Percentiles rank a stretch among this genome's conserved stretches.
phyloP scores from a whole-genome alignment of 2,888 invertebrate genomes.

The Axea sp. region DNA sequence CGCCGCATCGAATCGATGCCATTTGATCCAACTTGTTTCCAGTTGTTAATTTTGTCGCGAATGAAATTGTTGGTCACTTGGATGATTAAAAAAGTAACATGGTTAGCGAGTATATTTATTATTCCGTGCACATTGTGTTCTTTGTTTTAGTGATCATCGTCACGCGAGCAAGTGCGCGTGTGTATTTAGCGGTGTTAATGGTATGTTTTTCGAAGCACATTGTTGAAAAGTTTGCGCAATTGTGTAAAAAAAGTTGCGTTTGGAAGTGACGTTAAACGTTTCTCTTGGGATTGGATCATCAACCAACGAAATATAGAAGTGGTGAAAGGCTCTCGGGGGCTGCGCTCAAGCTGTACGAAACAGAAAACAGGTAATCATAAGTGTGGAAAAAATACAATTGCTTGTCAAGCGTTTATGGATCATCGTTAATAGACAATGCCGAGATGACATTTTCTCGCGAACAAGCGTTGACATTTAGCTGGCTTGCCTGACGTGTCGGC shows the following conservation, averaged over 20 bases:
- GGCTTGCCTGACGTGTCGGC: no score
- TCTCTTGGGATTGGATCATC: constrained; percentile 32
- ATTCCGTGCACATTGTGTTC: constrained; percentile 5
- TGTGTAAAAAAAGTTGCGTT: constrained; percentile 24
- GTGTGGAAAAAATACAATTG: constrained; percentile 6
- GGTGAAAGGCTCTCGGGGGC: constrained; percentile 61
- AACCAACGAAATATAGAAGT: constrained; percentile 40
- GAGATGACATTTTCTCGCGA: neutral
- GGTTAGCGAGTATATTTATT: no score
- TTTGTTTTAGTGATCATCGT: constrained; percentile 27
- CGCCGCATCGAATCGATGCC: constrained; percentile 61
- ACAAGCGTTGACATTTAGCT: no score
- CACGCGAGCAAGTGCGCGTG: constrained; percentile 23
- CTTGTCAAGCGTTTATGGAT: neutral
- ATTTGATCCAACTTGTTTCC: no score
- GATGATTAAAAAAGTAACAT: no score
- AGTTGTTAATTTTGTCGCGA: no score
- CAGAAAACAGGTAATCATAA: constrained; percentile 58
- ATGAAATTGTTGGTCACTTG: no score
- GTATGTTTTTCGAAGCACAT: neutral
- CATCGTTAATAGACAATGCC: neutral
- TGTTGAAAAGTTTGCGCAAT: constrained; percentile 15
- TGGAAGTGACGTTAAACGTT: constrained; percentile 27
- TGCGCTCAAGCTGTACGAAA: constrained; percentile 52
- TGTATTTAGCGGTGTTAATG: constrained; percentile 8